Evolutionary conservation across 2,797 vertebrate species (phyloP).

Genomic region (Cossypha heuglini): DNA sequence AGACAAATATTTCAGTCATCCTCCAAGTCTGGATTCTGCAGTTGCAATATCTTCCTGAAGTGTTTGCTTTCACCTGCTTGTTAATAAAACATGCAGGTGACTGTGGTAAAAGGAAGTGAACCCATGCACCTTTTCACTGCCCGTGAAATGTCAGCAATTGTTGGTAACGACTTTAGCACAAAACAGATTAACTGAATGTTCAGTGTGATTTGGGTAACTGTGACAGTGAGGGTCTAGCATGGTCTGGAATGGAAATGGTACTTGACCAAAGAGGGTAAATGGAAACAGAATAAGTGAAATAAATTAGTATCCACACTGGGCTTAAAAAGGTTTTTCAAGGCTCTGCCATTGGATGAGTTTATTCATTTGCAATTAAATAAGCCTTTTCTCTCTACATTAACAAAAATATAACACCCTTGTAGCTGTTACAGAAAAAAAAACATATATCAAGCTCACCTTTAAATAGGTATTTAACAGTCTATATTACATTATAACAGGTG

Average conservation of each 20-base stretch:
- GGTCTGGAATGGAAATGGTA: background rate
- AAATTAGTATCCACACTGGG: background rate
- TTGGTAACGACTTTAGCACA: background rate
- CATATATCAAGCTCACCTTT: background rate
- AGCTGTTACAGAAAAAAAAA: background rate
- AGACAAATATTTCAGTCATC: background rate
- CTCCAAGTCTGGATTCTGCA: background rate
- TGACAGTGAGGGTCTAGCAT: fast-evolving
- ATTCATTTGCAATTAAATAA: background rate
- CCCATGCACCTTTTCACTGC: background rate
- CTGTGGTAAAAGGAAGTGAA: background rate
- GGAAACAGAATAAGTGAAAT: background rate
- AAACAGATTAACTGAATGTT: background rate
- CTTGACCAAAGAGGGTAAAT: background rate
- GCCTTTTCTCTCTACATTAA: background rate
- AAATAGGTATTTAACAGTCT: background rate
- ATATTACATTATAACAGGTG: background rate
- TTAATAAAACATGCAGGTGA: background rate
- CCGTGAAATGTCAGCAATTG: background rate
- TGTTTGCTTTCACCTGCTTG: background rate
- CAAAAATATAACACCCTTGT: background rate
- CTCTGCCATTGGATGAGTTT: background rate
- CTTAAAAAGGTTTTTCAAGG: background rate
- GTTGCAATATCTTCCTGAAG: background rate
- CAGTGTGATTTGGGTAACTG: background rate